Evolutionary conservation across 2,113 vertebrate species (phyloP).

Genomic region (Okapia johnstoni): DNA sequence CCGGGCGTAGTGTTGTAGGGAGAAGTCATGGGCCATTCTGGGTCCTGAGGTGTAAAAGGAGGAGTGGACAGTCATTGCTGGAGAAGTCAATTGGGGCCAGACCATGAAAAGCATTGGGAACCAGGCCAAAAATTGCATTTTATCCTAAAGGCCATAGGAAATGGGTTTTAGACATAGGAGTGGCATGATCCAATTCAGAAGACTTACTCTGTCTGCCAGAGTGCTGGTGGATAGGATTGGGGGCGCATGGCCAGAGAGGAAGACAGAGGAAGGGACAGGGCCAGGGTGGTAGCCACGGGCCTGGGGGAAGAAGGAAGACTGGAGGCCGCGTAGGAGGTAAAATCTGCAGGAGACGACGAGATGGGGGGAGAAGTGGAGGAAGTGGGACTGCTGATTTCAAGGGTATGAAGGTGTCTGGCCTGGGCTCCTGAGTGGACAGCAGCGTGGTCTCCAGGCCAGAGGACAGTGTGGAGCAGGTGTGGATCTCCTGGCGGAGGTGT

Average conservation of each 20-base stretch:
- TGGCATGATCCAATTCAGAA: not conserved
- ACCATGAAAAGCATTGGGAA: not conserved
- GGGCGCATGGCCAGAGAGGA: rapidly evolving
- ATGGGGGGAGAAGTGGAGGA: too few species aligned
- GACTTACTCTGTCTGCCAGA: not conserved
- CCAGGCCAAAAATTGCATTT: not conserved
- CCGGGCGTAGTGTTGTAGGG: not conserved
- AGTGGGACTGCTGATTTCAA: not conserved
- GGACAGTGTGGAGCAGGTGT: not conserved
- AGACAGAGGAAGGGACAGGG: not conserved
- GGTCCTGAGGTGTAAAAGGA: not conserved
- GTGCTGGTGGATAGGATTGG: too few species aligned
- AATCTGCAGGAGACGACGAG: rapidly evolving
- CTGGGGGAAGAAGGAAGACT: too few species aligned
- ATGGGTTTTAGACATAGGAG: not conserved
- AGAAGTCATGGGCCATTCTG: not conserved
- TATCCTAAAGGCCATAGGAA: not conserved
- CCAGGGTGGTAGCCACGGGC: not conserved
- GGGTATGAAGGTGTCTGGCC: not conserved
- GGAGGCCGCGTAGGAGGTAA: not conserved
- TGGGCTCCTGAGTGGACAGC: not conserved
- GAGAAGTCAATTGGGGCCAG: not conserved
- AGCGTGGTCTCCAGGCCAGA: too few species aligned
- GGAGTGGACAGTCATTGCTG: not conserved
- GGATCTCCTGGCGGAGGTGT: not conserved